Base-by-base conservation (phyloP, 2,888 invertebrate species). In the Rugalucina vietnamica region DNA sequence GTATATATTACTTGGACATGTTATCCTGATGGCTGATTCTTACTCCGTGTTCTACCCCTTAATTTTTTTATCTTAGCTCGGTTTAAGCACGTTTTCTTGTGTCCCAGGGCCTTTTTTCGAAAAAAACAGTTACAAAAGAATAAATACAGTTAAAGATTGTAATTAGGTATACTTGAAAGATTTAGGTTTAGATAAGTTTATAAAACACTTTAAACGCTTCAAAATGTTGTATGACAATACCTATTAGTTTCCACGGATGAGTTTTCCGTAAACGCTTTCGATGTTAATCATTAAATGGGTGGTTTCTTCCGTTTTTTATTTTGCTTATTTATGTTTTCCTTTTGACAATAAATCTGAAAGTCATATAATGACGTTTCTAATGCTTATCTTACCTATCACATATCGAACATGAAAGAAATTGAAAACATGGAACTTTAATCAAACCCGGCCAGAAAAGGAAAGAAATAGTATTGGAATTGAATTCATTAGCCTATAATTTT, bases 81-180 rank as follows among this genome's bases (percentile, higher is more conserved):
- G n/a, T n/a, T n/a, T n/a, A n/a, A n/a, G n/a, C n/a, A n/a, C n/a
- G n/a, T n/a, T n/a, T n/a, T n/a, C n/a, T n/a, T n/a, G n/a, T n/a
- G n/a, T n/a, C n/a, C n/a, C n/a, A n/a, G n/a, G n/a, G n/a, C n/a
- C n/a, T n/a, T n/a, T n/a, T n/a, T n/a, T n/a, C n/a, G n/a, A n/a
- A n/a, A 29, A 29, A 60, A 60, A 60, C 60, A 60, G 60, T 60
- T 60, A 60, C 60, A 60, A 60, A 29, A 60, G 60, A 60, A 29
- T 60, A n/a, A 60, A 60, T 60, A 60, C 60, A 18, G 60, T 60
- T 60, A 60, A 27, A 60, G 60, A 60, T 60, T 60, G 21, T 60
- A 29, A 60, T 60, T 5, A 60, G 60, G 60, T 60, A 5, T 60
- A 29, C 2, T 29, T 60, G 5, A 29, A 60, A 21, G 29, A 27